These are phyloP conservation scores for Chaetorhynchus papuensis DNA, from an alignment of 2,113 vertebrate species.

Conservation along the genomic window DNA sequence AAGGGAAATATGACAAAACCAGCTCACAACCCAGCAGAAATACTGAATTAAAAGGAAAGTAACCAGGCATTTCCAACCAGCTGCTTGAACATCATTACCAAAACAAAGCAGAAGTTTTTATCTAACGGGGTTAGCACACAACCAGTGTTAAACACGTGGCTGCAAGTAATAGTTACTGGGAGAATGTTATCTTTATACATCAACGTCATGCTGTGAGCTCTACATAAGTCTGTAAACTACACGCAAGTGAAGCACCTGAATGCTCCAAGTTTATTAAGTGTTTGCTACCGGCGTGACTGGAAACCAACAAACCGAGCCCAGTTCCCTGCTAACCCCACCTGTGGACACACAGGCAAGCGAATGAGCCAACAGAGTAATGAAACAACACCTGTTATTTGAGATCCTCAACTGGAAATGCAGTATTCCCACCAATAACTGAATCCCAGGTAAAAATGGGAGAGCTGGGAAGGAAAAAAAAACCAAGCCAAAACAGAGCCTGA, in stretches of 20 bases:
- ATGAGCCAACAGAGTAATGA: accelerated
- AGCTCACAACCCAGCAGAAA: background rate
- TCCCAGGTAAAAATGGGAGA: accelerated
- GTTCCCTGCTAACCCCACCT: background rate
- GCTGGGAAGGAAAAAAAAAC: accelerated
- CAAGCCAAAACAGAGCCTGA: accelerated
- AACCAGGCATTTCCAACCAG: background rate
- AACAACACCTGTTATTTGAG: background rate
- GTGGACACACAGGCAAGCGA: accelerated
- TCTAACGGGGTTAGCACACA: background rate
- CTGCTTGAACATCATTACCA: background rate
- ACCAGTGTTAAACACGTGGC: background rate
- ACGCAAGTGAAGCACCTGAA: accelerated
- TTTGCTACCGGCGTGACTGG: background rate
- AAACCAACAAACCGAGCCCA: background rate
- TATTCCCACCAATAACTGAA: background rate
- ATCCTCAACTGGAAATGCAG: background rate
- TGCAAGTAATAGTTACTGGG: background rate
- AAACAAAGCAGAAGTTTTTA: background rate
- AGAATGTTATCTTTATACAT: background rate
- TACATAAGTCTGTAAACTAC: background rate
- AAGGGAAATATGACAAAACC: background rate
- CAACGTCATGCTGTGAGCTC: background rate
- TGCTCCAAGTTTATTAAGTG: accelerated
- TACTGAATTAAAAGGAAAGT: background rate